Conservation (phyloP, 2,113 vertebrate species). For the Centrocercus urophasianus region DNA sequence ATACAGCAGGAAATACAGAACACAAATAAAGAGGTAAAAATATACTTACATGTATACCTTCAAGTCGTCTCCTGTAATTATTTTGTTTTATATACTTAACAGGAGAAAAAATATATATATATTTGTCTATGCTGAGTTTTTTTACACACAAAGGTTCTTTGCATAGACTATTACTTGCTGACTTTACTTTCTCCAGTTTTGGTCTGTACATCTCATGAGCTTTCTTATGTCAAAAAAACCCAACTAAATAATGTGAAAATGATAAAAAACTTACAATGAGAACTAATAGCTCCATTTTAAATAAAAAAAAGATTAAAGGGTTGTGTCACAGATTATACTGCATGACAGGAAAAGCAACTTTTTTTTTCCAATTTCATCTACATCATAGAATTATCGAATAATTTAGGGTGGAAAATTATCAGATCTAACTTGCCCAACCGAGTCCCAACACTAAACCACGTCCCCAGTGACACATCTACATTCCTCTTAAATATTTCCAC, state of each 20-base stretch:
- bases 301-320: neutral
- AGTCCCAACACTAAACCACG: too few relatives aligned
- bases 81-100: neutral
- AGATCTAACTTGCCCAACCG: too few relatives aligned
- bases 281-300: neutral
- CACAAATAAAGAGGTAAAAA: neutral
- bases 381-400: too few relatives aligned
- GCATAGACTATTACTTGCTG: neutral
- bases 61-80: neutral
- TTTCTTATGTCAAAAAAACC: neutral
- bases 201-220: neutral
- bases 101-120: neutral
- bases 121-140: neutral
- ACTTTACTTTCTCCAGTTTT: neutral
- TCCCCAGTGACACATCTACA: too few relatives aligned
- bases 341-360: neutral
- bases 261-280: neutral
- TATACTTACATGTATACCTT: rapidly evolving
- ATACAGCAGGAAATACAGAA: neutral
- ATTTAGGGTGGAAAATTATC: too few relatives aligned
- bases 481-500: too few relatives aligned
- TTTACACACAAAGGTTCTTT: neutral
- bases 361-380: neutral
- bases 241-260: neutral
- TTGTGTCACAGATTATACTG: neutral